Percentiles rank a stretch among this genome's conserved stretches.
These are phyloP conservation scores for Pollenia labialis DNA, from an alignment of 2,888 invertebrate species.

Conservation along the genomic window DNA sequence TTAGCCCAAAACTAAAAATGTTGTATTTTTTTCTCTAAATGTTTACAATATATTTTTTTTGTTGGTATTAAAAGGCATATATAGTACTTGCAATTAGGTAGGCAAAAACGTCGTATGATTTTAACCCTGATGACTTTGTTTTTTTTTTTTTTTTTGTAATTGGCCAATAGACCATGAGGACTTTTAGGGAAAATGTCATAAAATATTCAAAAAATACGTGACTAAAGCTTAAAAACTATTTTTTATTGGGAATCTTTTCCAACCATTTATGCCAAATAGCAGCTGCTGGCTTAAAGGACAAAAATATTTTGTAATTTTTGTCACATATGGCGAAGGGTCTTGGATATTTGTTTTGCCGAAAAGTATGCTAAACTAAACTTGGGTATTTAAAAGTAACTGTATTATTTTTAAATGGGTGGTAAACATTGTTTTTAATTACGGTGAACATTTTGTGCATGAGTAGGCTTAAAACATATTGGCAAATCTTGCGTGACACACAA, in stretches of 20 bases:
- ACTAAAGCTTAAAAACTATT: slow-evolving; percentile 31
- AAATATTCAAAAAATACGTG: slow-evolving; percentile 54
- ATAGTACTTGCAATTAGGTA: slow-evolving; percentile 43
- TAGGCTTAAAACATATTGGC: too few relatives aligned
- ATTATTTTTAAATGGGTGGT: too few relatives aligned
- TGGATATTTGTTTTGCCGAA: neutral
- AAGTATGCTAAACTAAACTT: slow-evolving; percentile 2
- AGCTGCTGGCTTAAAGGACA: neutral
- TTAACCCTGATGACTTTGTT: slow-evolving; percentile 24
- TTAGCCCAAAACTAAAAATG: slow-evolving; percentile 39
- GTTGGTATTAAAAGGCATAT: slow-evolving; percentile 45
- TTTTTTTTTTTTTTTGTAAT: neutral
- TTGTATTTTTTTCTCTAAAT: slow-evolving; percentile 31
- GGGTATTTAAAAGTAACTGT: neutral
- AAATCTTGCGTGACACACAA: too few relatives aligned
- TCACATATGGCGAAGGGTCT: neutral
- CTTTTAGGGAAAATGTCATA: slow-evolving; percentile 38
- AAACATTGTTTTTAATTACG: too few relatives aligned
- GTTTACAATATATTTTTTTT: slow-evolving; percentile 39
- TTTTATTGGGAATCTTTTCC: neutral
- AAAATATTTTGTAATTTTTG: slow-evolving; percentile 6
- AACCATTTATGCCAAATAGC: neutral
- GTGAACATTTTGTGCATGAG: too few relatives aligned
- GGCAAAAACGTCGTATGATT: slow-evolving; percentile 26
- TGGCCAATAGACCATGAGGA: slow-evolving; percentile 18